phyloP scores from a whole-genome alignment of 2,888 invertebrate genomes.

The Plemyria rubiginata region DNA sequence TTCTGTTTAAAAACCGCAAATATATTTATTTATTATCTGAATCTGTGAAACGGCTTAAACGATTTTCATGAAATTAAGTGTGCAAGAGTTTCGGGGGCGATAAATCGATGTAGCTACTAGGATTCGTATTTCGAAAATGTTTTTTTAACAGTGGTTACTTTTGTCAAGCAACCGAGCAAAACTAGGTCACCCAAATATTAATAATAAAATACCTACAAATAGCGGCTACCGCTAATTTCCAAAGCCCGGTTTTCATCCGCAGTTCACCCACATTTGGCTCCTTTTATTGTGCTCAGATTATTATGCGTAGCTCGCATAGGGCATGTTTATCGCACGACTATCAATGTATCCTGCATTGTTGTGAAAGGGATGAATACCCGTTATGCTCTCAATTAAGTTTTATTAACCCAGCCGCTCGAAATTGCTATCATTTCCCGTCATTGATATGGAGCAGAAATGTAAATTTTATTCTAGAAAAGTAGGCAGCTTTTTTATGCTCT shows the following conservation, averaged over 20 bases:
- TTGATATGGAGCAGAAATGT: constrained; percentile 18
- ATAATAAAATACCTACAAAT: no score
- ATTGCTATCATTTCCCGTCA: constrained; percentile 34
- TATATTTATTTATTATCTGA: no score
- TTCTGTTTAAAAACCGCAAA: no score
- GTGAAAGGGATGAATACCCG: constrained; percentile 38
- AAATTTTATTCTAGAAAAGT: constrained; percentile 5
- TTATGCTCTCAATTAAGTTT: constrained; percentile 45
- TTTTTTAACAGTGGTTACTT: no score
- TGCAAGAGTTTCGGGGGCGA: no score
- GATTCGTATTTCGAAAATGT: no score
- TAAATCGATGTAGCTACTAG: no score
- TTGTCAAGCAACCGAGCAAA: no score
- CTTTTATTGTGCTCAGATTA: constrained; percentile 52
- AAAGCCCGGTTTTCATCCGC: not conserved
- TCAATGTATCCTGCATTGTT: constrained; percentile 44
- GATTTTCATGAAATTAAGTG: no score
- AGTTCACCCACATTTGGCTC: constrained; percentile 35
- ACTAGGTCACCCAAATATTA: no score
- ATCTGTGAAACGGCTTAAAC: no score
- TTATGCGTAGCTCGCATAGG: constrained; percentile 42
- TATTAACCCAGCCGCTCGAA: constrained; percentile 38
- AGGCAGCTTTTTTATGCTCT: no score
- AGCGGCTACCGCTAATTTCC: not conserved
- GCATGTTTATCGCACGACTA: constrained; percentile 42